Conservation (phyloP, 2,888 invertebrate species). For the Acleris emargana region DNA sequence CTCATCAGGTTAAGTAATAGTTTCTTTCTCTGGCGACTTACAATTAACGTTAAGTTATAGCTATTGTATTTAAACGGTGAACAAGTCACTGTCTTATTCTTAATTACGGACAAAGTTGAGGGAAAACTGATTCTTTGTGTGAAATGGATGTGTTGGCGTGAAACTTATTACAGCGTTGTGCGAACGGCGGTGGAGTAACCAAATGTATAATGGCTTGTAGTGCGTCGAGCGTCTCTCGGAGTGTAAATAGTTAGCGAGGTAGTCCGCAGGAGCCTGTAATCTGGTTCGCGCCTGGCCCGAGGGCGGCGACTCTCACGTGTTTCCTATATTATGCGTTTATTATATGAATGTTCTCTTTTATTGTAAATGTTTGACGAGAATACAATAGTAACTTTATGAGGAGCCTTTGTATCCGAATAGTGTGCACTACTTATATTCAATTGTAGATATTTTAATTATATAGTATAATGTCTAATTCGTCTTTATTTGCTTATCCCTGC, state of each 20-base stretch:
- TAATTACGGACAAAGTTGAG: constrained; percentile 26
- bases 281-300: constrained; percentile 71
- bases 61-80: constrained; percentile 16
- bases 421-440: constrained; percentile 79
- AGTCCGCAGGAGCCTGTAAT: constrained; percentile 72
- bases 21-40: constrained; percentile 15
- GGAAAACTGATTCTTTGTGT: constrained; percentile 34
- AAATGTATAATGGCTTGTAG: constrained; percentile 41
- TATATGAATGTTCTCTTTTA: constrained; percentile 81
- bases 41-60: constrained; percentile 5
- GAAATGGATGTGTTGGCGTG: constrained; percentile 63
- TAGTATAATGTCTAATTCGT: constrained; percentile 81
- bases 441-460: constrained; percentile 84
- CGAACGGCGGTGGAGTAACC: constrained; percentile 28
- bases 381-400: constrained; percentile 64
- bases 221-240: constrained; percentile 39
- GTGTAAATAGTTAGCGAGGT: constrained; percentile 78
- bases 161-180: constrained; percentile 73
- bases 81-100: constrained; percentile 22
- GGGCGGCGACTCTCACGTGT: constrained; percentile 68
- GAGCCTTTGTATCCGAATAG: constrained; percentile 69
- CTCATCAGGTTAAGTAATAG: constrained; percentile 43
- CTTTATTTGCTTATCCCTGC: constrained; percentile 76
- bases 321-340: constrained; percentile 82
- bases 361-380: constrained; percentile 78